A percentile compares a stretch with the other conserved stretches of the same genome.
phyloP scores from a whole-genome alignment of 2,113 vertebrate species.

The Tenrec ecaudatus region DNA sequence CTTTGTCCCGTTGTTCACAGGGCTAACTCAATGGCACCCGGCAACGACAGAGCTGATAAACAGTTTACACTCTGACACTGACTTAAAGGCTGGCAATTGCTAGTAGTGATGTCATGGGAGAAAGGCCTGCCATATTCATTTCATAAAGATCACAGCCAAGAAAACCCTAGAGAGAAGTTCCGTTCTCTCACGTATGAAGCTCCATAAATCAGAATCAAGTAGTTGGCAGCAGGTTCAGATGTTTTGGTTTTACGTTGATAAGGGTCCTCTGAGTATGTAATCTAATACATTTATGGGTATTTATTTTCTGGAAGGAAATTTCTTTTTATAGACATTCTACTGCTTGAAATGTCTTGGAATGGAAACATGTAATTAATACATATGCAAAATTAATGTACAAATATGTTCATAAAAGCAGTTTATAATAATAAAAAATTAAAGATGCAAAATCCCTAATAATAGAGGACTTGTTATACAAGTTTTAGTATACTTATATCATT shows the following conservation, averaged over 20 bases:
- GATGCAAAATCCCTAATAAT: constrained; percentile 58
- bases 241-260: not conserved
- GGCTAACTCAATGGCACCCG: too few relatives aligned
- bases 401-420: constrained; percentile 47
- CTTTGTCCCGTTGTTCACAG: too few relatives aligned
- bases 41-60: too few relatives aligned
- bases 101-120: not conserved
- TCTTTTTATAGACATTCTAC: constrained; percentile 37
- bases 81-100: too few relatives aligned
- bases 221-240: not conserved
- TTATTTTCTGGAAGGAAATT: constrained; percentile 15
- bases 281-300: not conserved
- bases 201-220: not conserved
- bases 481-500: constrained; percentile 49
- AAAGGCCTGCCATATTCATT: not conserved
- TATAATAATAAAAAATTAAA: constrained; percentile 64
- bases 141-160: not conserved
- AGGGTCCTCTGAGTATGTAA: not conserved
- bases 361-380: constrained; percentile 52
- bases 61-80: too few relatives aligned
- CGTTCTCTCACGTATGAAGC: not conserved
- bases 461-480: constrained; percentile 56
- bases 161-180: not conserved
- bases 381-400: constrained; percentile 53
- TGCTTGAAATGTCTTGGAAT: not conserved